A percentile compares a stretch with the other conserved stretches of the same genome.
These are phyloP conservation scores for Nomada fucata DNA, from an alignment of 2,888 invertebrate genomes.

Conservation along the genomic window DNA sequence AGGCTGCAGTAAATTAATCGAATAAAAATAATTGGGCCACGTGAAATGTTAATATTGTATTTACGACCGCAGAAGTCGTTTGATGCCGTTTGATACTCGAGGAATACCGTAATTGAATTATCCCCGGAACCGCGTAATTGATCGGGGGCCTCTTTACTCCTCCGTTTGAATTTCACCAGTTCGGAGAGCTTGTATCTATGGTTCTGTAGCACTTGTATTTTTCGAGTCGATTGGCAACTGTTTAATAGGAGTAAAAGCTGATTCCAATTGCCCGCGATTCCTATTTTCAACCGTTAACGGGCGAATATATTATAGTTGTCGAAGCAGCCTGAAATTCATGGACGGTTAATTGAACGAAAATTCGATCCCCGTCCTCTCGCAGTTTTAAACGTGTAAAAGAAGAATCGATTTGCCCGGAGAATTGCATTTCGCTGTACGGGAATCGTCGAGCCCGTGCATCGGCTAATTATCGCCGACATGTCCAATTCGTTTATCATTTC, in stretches of 20 bases:
- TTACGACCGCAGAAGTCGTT: too few relatives aligned
- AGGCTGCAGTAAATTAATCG: not conserved
- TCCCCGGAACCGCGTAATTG: too few relatives aligned
- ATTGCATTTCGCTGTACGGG: not conserved
- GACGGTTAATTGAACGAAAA: not conserved
- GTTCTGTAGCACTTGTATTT: too few relatives aligned
- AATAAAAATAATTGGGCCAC: not conserved
- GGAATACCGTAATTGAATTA: too few relatives aligned
- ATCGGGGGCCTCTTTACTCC: too few relatives aligned
- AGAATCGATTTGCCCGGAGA: slow-evolving; percentile 12
- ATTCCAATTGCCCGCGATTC: too few relatives aligned
- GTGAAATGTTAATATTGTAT: too few relatives aligned
- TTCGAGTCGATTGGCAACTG: not conserved
- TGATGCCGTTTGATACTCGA: too few relatives aligned
- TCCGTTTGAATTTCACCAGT: too few relatives aligned
- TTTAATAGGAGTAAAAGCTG: not conserved
- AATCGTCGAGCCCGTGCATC: not conserved
- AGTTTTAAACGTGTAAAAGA: not conserved
- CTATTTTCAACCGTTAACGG: slow-evolving; percentile 10
- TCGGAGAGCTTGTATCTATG: too few relatives aligned
- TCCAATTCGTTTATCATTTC: slow-evolving; percentile 52
- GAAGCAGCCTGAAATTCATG: not conserved
- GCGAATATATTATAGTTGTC: not conserved
- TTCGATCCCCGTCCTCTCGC: not conserved
- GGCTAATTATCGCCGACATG: slow-evolving; percentile 42